These are phyloP conservation scores for Anhinga rufa DNA, from an alignment of 2,113 vertebrate species.

Conservation along the genomic window DNA sequence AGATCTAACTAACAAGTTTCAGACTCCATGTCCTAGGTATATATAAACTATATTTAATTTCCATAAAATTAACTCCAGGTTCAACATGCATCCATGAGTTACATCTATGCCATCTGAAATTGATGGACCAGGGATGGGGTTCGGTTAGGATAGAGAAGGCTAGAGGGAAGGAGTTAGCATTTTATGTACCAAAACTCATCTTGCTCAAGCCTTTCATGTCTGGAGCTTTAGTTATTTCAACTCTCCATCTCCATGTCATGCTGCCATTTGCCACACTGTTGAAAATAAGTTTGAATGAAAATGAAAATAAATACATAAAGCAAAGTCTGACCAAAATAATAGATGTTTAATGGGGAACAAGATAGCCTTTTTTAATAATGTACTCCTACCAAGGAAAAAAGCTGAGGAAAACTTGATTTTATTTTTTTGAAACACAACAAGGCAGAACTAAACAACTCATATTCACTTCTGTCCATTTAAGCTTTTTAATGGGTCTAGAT, in stretches of 20 bases:
- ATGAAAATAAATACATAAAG: background rate
- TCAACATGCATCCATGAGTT: background rate
- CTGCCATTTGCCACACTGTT: background rate
- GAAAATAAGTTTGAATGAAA: conserved; percentile 10
- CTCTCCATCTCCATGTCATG: background rate
- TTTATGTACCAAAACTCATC: background rate
- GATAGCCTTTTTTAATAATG: background rate
- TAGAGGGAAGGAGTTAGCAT: background rate
- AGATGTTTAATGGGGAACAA: background rate
- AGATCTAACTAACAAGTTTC: background rate
- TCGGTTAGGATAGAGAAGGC: background rate
- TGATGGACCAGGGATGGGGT: background rate
- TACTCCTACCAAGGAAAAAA: background rate
- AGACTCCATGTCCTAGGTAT: background rate
- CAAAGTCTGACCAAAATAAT: background rate
- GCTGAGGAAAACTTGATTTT: background rate
- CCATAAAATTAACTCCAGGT: background rate
- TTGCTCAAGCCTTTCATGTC: background rate
- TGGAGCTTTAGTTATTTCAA: background rate
- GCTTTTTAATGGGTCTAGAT: background rate
- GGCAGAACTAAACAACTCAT: background rate
- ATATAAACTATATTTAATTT: background rate
- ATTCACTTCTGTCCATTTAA: background rate
- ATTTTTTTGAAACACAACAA: background rate
- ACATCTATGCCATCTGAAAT: background rate